Conservation (phyloP, 2,888 invertebrate species). For the Lamellibrachia columna region DNA sequence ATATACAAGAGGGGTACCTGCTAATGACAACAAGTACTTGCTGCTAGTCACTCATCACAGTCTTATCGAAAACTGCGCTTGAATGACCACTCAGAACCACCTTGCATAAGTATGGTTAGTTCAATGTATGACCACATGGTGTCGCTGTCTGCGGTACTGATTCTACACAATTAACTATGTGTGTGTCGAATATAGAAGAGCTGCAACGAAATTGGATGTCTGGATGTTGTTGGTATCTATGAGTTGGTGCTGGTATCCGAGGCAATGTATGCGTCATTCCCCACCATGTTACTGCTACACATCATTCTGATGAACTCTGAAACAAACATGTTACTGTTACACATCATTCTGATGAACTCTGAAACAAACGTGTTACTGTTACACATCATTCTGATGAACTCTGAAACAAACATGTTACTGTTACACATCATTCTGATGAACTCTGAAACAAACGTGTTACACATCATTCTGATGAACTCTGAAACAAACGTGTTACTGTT, state of each 20-base stretch:
- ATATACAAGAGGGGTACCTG: neutral
- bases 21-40: neutral
- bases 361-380: neutral
- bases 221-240: neutral
- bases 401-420: neutral
- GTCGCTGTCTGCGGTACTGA: neutral
- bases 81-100: neutral
- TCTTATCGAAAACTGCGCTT: neutral
- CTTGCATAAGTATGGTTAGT: neutral
- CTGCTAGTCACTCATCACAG: neutral
- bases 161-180: neutral
- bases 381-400: neutral
- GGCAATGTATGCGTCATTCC: too few species aligned
- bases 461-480: neutral
- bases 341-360: neutral
- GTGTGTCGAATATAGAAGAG: neutral
- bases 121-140: neutral
- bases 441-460: neutral
- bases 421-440: neutral
- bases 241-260: neutral
- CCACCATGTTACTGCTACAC: neutral
- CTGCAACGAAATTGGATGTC: neutral
- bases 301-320: neutral
- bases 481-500: neutral
- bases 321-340: neutral